Evolutionary conservation across 2,888 invertebrate genomes (phyloP), one percentile per base, ranked within the genome.

Genomic region (Nomada fabriciana): DNA sequence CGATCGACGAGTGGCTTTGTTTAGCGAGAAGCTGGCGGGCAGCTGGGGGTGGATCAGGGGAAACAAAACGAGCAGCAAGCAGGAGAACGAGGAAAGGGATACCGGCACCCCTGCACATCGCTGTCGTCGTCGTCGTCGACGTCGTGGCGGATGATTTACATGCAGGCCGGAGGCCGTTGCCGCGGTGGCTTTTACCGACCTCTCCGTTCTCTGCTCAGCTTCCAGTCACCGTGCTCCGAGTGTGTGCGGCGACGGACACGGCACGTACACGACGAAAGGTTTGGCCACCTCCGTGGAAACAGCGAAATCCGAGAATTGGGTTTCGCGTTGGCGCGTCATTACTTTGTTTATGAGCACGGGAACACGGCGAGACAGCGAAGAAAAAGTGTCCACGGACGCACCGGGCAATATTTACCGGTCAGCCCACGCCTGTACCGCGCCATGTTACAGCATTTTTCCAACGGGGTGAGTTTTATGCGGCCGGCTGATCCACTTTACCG

Each of bases 311-410:
- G 81, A 79, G 87, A 88, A 89, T 88, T 88, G 88, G 88, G 82
- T 88, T 85, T 84, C 77, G 82, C 81, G 80, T 88, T 80, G 85
- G 87, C 86, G 78, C 83, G 89, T 92, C 92, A 90, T 92, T 92
- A 92, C 91, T 89, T 92, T 91, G 90, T 92, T 92, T 92, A 92
- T 91, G 91, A 89, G 91, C 86, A 55, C 83, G 86, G 85, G 82
- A 92, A 91, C 76, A 79, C 84, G 89, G 85, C 78, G 88, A 88
- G 91, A 91, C 91, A 91, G 89, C 83, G 85, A 82, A 89, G 89
- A 91, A 90, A 90, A 91, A 91, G 89, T 89, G 86, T 86, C 73
- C 87, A 76, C 84, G 79, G 70, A 57, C 71, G 72, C 52, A 67
- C 72, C 52, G 75, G 77, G 83, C 86, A 88, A 89, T 90, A 90